These are phyloP conservation scores for Dinomys branickii DNA, from an alignment of 2,113 vertebrate genomes.

Conservation along the genomic window DNA sequence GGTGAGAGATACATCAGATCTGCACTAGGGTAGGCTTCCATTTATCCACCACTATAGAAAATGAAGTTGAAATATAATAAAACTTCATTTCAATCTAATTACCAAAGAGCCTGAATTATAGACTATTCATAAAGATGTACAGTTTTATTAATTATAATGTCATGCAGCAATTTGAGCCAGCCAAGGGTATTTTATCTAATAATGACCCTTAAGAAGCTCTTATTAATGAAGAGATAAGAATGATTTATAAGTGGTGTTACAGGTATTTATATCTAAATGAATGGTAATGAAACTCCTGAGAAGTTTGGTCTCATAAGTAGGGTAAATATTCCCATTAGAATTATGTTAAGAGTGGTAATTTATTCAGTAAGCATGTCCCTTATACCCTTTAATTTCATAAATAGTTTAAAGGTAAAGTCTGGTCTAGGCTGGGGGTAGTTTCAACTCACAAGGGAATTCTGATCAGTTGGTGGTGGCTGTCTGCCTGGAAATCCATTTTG, in stretches of 20 bases:
- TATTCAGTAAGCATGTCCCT: neutral
- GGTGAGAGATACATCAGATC: slow-evolving; percentile 9
- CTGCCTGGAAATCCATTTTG: slow-evolving; percentile 57
- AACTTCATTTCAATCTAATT: slow-evolving; percentile 59
- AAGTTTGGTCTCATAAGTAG: slow-evolving; percentile 65
- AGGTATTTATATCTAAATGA: slow-evolving; percentile 73
- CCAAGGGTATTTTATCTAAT: slow-evolving; percentile 66
- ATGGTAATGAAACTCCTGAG: slow-evolving; percentile 61
- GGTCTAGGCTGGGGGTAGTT: slow-evolving; percentile 23
- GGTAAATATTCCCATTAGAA: slow-evolving; percentile 71
- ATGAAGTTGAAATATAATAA: slow-evolving; percentile 59
- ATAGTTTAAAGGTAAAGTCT: slow-evolving; percentile 67
- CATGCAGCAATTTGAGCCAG: slow-evolving; percentile 31
- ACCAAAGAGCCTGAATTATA: slow-evolving; percentile 57
- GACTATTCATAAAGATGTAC: slow-evolving; percentile 62
- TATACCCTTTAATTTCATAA: slow-evolving; percentile 14
- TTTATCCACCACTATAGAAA: neutral
- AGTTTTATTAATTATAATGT: slow-evolving; percentile 71
- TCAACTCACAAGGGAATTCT: slow-evolving; percentile 23
- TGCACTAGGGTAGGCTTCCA: neutral
- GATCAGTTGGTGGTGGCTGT: slow-evolving; percentile 26
- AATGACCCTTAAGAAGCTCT: slow-evolving; percentile 70
- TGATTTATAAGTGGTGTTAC: slow-evolving; percentile 65
- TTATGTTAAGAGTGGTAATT: slow-evolving; percentile 51
- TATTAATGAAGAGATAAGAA: slow-evolving; percentile 73